phyloP scores from a whole-genome alignment of 1,140 invertebrate species.

The Euwallacea fornicatus region DNA sequence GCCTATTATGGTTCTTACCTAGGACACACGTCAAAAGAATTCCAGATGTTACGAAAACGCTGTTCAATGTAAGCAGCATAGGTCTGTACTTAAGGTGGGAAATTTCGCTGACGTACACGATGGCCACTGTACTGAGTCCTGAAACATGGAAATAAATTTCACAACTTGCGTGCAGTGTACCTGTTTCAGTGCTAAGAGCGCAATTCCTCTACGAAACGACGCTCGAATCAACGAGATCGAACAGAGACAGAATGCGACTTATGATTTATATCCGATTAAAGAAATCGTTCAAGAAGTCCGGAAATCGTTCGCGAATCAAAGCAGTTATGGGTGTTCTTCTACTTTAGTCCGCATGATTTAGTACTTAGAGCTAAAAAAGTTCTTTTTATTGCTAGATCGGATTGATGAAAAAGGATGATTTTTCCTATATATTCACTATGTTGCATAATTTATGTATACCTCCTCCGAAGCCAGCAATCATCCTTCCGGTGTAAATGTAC shows the following conservation, averaged over 20 bases:
- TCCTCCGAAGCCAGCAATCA: slow-evolving; percentile 57
- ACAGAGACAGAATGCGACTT: too few relatives aligned
- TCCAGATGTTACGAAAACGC: slow-evolving; percentile 60
- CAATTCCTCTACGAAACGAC: too few relatives aligned
- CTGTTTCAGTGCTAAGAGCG: background rate
- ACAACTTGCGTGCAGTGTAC: background rate
- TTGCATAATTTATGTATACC: slow-evolving; percentile 43
- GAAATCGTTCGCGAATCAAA: too few relatives aligned
- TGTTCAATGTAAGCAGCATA: slow-evolving; percentile 60
- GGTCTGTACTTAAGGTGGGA: slow-evolving; percentile 57
- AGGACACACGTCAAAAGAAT: slow-evolving; percentile 58
- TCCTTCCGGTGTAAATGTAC: slow-evolving; percentile 56
- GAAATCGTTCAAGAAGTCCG: too few relatives aligned
- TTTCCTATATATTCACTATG: too few relatives aligned
- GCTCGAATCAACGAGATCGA: too few relatives aligned
- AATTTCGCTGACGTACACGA: slow-evolving; percentile 63
- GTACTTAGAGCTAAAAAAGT: too few relatives aligned
- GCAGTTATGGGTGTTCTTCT: too few relatives aligned
- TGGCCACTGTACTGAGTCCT: slow-evolving; percentile 57
- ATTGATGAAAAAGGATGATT: too few relatives aligned
- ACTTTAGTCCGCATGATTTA: too few relatives aligned
- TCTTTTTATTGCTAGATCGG: too few relatives aligned
- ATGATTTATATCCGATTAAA: too few relatives aligned
- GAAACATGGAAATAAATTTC: slow-evolving; percentile 20
- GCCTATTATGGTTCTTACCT: slow-evolving; percentile 33